Base-by-base conservation (phyloP, 92 coral and sea anemone genomes). In the Epizoanthus stellaris region DNA sequence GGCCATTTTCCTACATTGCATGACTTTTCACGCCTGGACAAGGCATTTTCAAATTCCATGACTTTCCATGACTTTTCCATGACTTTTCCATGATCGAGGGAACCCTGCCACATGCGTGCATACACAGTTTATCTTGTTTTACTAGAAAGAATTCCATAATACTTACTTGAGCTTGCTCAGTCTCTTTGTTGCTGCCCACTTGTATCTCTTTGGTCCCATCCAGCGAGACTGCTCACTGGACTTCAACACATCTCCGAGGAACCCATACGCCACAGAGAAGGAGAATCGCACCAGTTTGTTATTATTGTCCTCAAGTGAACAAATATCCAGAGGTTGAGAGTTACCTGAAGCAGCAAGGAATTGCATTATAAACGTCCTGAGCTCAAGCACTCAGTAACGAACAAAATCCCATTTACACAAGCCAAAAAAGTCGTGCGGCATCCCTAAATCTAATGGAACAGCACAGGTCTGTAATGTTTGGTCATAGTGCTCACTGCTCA, bases 171-270 rank as follows among this genome's bases (percentile, higher is more conserved):
- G 81, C 42, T 80, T 92, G 84, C 98, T 73, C 57, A 94, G 90
- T 30, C 98, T 74, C 42, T 91, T 82, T 5, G 87, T 91, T 3
- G 98, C 98, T 3, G 95, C 98, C 98, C 98, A 94, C 49, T 94
- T 94, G 88, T 94, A 94, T 66, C 98, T 65, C 75, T 75, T 94
- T n/a, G 98, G 98, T 15, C 98, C 98, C 98, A 94, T 92, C 98
- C 98, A 94, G 47, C 95, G 91, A 6, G 93, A 87, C 47, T 77
- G 90, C 54, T 94, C 98, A 77, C 98, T 92, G n/a, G 98, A 89
- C 77, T 94, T 94, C 68, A 94, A 65, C 19, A 94, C 95, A 30
- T 94, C 98, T 66, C 98, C 98, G 36, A 94, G 89, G 80, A 94
- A 94, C 30, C 98, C 98, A 81, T 94, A 94, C 3, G 98, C 95